Base-by-base conservation (phyloP, 2,797 vertebrate genomes). In the Astyanax mexicanus region DNA sequence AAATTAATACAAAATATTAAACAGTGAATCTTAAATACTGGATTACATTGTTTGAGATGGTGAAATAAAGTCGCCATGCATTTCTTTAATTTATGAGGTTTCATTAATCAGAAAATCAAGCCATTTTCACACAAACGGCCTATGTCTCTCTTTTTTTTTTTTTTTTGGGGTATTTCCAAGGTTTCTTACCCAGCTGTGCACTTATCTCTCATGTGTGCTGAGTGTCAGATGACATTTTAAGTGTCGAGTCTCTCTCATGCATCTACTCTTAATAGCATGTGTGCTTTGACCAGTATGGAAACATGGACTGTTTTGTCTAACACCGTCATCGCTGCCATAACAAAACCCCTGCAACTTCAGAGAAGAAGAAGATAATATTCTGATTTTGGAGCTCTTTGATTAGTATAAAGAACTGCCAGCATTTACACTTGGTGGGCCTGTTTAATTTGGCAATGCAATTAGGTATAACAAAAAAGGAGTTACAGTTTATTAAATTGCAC, bases 1-100 rank as follows among this genome's bases (percentile, higher is more conserved):
- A n/a, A n/a, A n/a, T n/a, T n/a, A n/a, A n/a, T n/a, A n/a, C n/a
- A n/a, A n/a, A n/a, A n/a, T n/a, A n/a, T n/a, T n/a, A n/a, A n/a
- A n/a, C n/a, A n/a, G n/a, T n/a, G n/a, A n/a, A n/a, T n/a, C n/a
- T n/a, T n/a, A n/a, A n/a, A n/a, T n/a, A n/a, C n/a, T n/a, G n/a
- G n/a, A n/a, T n/a, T n/a, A n/a, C n/a, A n/a, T n/a, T n/a, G n/a
- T n/a, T n/a, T n/a, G n/a, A n/a, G n/a, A n/a, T n/a, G n/a, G n/a
- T n/a, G n/a, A n/a, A n/a, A n/a, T n/a, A n/a, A n/a, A n/a, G n/a
- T n/a, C n/a, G n/a, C 42, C 60, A n/a, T n/a, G n/a, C 27, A 66
- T 74, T 9, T 42, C 45, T 58, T 69, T 71, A 19, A 72, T 75
- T 51, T n/a, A 52, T 52, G 19, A 54, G 35, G 3, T n/a, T 15